A percentile compares a stretch with the other conserved stretches of the same genome.
Conservation (phyloP, 2,888 invertebrate species). For the Stenoptilia bipunctidactyla region DNA sequence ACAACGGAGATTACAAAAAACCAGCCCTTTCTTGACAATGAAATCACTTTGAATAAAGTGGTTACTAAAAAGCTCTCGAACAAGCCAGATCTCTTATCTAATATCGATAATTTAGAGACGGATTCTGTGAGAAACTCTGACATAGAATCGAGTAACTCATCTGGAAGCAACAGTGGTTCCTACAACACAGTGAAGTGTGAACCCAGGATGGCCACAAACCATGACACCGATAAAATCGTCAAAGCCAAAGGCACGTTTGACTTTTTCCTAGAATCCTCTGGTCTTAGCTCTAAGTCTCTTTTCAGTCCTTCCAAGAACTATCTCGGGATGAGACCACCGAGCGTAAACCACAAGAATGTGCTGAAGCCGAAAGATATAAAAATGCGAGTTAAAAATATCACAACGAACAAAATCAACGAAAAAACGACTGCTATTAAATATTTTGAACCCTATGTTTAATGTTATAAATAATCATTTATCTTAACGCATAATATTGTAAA, state of each 20-base stretch:
- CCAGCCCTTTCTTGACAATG: constrained; percentile 39
- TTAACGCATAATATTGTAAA: constrained; percentile 30
- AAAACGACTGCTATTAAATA: constrained; percentile 70
- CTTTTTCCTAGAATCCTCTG: constrained; percentile 83
- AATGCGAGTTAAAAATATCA: constrained; percentile 76
- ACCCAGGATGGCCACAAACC: constrained; percentile 45
- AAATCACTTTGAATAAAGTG: constrained; percentile 31
- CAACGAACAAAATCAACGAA: constrained; percentile 71
- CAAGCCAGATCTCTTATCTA: constrained; percentile 66
- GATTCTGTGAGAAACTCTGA: constrained; percentile 76
- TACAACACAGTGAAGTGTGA: constrained; percentile 61
- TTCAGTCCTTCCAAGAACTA: constrained; percentile 63
- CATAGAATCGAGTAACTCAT: constrained; percentile 74
- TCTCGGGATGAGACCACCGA: constrained; percentile 69
- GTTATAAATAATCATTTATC: constrained; percentile 20
- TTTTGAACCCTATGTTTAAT: constrained; percentile 65
- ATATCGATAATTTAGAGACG: constrained; percentile 70
- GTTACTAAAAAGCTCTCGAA: constrained; percentile 56
- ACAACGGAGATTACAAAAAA: constrained; percentile 24
- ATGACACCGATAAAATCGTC: constrained; percentile 32
- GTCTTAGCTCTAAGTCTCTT: constrained; percentile 84
- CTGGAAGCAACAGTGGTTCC: constrained; percentile 63
- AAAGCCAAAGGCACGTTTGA: constrained; percentile 74
- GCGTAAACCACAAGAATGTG: constrained; percentile 80
- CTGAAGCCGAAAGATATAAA: constrained; percentile 84